A percentile compares a stretch with the other conserved stretches of the same genome.
Conservation (phyloP, 2,797 vertebrate species). For the Onychomys leucogaster region DNA sequence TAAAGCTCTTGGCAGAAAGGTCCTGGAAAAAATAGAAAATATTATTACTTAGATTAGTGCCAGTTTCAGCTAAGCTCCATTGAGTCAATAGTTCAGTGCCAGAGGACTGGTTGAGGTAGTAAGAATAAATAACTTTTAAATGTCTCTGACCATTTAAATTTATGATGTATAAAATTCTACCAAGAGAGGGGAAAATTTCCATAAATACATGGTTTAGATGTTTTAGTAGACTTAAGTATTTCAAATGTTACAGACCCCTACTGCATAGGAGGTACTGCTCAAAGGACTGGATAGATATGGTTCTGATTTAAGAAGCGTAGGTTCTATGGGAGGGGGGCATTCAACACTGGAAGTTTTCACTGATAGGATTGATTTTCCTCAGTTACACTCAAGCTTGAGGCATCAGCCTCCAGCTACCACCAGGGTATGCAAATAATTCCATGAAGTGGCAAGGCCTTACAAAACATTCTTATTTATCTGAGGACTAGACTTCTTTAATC, state of each 20-base stretch:
- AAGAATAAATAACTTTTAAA: conserved; percentile 55
- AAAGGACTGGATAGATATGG: neutral
- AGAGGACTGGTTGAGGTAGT: neutral
- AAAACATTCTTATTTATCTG: too few species aligned
- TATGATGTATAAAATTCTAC: conserved; percentile 56
- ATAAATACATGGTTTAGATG: neutral
- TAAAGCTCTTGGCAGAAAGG: conserved; percentile 57
- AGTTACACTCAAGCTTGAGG: neutral
- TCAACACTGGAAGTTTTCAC: neutral
- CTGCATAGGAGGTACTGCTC: neutral
- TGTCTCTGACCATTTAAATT: conserved; percentile 55
- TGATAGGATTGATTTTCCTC: neutral
- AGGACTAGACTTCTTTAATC: too few species aligned
- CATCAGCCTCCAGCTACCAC: too few species aligned
- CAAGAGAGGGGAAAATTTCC: conserved; percentile 63
- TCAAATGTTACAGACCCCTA: neutral
- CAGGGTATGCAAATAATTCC: too few species aligned
- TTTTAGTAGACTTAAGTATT: neutral
- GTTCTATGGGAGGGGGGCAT: neutral
- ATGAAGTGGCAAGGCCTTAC: too few species aligned
- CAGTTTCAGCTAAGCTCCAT: conserved; percentile 45
- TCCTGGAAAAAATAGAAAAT: conserved; percentile 26
- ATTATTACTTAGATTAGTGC: conserved; percentile 69
- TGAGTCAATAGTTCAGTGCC: conserved; percentile 31
- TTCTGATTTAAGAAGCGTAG: neutral